Base-by-base conservation (phyloP, 92 coral and sea anemone genomes). In the Palythoa caribaeorum region DNA sequence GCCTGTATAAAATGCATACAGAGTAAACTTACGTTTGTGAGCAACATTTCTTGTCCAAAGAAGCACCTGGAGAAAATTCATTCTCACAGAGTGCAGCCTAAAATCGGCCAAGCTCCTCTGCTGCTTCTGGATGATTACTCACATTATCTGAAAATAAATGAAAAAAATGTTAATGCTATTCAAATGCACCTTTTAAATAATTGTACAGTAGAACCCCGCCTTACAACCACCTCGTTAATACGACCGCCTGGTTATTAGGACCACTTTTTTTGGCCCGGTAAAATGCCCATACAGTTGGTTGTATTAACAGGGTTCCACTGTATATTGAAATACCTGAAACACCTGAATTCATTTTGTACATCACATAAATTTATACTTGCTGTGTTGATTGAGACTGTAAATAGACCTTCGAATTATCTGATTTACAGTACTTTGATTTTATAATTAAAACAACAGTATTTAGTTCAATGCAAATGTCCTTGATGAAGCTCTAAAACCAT, bases 401-500 rank as follows among this genome's bases (percentile, higher is more conserved):
- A 63, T n/a, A 63, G 36, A 63, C 70, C 70, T 3, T n/a, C 7
- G 70, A 63, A n/a, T 55, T 55, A 55, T 55, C 62, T 6, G 17
- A 55, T 55, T 55, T 55, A 55, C 62, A 55, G 62, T 55, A 15
- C 62, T 55, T 55, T 55, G 62, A 55, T 55, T 55, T 55, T 55
- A 55, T 55, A 55, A 55, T 55, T 55, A 55, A 55, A 55, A 55
- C 62, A 11, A 55, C 62, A 66, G 71, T 66, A n/a, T 21, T n/a
- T 70, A 38, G 75, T 36, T 68, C 28, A n/a, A 20, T 53, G 80
- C 80, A 89, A 75, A n/a, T 62, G 39, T 84, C 78, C 69, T 14
- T 71, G 17, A 63, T 89, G 92, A 17, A 89, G 88, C 55, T 71
- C 78, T 10, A 60, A 50, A 54, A 89, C 16, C 92, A 84, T 89